These are phyloP conservation scores for Ceratitis capitata DNA, from an alignment of 1,140 invertebrate genomes.

Conservation along the genomic window DNA sequence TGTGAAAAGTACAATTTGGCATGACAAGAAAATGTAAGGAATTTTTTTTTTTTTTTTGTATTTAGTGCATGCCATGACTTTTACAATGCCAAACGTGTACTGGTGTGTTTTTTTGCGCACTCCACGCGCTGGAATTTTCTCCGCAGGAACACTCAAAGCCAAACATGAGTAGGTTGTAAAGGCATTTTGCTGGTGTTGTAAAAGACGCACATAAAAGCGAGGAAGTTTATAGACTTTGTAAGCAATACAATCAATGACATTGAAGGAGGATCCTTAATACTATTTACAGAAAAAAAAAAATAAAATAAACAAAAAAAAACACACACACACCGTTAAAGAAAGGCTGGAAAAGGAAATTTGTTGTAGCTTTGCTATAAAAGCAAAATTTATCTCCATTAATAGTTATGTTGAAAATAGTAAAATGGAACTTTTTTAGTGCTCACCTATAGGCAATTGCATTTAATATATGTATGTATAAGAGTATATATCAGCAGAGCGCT, in stretches of 20 bases:
- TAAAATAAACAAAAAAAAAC: too few relatives aligned
- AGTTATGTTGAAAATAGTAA: neutral
- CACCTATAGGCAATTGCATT: too few relatives aligned
- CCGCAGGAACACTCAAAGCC: neutral
- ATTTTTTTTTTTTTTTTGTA: too few relatives aligned
- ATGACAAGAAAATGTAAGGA: neutral
- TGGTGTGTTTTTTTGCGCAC: too few relatives aligned
- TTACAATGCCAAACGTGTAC: neutral
- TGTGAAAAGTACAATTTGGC: neutral
- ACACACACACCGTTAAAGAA: neutral
- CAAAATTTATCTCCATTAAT: slow-evolving; percentile 9
- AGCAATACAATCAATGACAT: slow-evolving; percentile 8
- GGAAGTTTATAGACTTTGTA: neutral
- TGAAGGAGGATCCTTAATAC: neutral
- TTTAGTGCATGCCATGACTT: neutral
- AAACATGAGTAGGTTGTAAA: neutral
- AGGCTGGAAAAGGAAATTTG: neutral
- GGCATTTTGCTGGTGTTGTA: neutral
- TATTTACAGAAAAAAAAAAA: too few relatives aligned
- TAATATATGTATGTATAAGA: neutral
- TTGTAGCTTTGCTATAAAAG: neutral
- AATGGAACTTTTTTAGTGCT: too few relatives aligned
- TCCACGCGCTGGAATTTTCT: neutral
- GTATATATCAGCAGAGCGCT: too few relatives aligned
- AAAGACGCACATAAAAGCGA: neutral